phyloP scores from a whole-genome alignment of 2,888 invertebrate genomes.

The Eilema griseolum region DNA sequence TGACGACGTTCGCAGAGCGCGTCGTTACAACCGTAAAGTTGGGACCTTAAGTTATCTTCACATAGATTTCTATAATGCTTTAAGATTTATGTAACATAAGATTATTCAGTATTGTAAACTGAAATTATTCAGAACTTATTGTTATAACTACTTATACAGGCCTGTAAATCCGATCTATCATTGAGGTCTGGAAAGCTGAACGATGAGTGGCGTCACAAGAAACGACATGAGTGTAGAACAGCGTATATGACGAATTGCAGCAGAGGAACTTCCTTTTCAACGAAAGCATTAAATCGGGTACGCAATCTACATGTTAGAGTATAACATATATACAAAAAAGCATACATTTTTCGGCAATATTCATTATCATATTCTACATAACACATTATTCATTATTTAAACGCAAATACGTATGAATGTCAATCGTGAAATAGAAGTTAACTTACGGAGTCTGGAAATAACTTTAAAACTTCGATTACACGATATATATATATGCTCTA shows the following conservation, averaged over 20 bases:
- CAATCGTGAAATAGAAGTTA: no score
- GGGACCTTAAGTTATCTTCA: neutral
- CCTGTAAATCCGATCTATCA: constrained; percentile 59
- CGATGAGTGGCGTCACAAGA: constrained; percentile 44
- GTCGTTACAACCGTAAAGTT: neutral
- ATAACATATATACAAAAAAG: constrained; percentile 9
- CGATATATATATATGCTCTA: no score
- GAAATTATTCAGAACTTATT: constrained; percentile 18
- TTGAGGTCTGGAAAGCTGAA: constrained; percentile 41
- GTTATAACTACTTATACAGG: constrained; percentile 52
- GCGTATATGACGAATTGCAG: constrained; percentile 34
- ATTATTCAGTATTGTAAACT: constrained; percentile 1
- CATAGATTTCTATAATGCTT: neutral
- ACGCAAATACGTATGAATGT: no score
- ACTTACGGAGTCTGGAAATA: no score
- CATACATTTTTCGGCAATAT: neutral
- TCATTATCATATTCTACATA: neutral
- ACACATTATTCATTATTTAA: no score
- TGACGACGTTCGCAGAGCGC: no score
- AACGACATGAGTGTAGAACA: constrained; percentile 35
- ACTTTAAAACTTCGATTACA: no score
- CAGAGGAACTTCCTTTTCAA: constrained; percentile 49
- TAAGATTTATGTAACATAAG: neutral
- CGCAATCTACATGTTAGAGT: constrained; percentile 34
- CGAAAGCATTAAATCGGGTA: constrained; percentile 60